Percentiles rank a stretch among this genome's conserved stretches.
Conservation (phyloP, 2,113 vertebrate species). For the Polypterus senegalus region DNA sequence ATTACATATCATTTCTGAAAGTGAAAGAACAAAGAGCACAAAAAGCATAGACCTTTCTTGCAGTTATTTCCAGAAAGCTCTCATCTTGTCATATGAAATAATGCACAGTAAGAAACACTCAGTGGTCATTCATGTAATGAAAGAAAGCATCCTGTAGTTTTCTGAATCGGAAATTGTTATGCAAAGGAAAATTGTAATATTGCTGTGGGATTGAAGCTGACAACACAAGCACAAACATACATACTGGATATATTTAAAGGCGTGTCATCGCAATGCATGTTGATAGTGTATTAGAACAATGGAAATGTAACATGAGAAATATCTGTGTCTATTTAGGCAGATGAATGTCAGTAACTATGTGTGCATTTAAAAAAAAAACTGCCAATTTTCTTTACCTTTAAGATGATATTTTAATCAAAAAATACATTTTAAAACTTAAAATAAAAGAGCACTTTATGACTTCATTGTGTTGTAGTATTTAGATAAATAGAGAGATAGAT, state of each 20-base stretch:
- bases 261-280: too few species aligned
- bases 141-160: constrained; percentile 32
- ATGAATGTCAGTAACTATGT: too few species aligned
- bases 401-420: too few species aligned
- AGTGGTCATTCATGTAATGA: constrained; percentile 42
- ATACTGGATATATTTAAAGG: neutral
- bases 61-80: constrained; percentile 64
- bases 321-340: too few species aligned
- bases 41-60: constrained; percentile 63
- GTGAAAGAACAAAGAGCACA: constrained; percentile 47
- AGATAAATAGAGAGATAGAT: too few species aligned
- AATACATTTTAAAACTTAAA: too few species aligned
- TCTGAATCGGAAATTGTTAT: constrained; percentile 27
- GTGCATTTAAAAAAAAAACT: too few species aligned
- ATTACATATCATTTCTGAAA: constrained; percentile 80
- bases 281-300: too few species aligned
- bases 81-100: constrained; percentile 64
- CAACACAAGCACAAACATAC: neutral
- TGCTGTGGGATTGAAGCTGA: constrained; percentile 11
- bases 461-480: too few species aligned
- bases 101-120: constrained; percentile 38
- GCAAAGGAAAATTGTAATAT: constrained; percentile 22
- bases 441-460: too few species aligned
- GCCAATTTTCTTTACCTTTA: too few species aligned
- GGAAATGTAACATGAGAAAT: too few species aligned